Percentiles rank a stretch among this genome's conserved stretches.
These are phyloP conservation scores for Serripes groenlandicus DNA, from an alignment of 2,888 invertebrate genomes.

Conservation along the genomic window DNA sequence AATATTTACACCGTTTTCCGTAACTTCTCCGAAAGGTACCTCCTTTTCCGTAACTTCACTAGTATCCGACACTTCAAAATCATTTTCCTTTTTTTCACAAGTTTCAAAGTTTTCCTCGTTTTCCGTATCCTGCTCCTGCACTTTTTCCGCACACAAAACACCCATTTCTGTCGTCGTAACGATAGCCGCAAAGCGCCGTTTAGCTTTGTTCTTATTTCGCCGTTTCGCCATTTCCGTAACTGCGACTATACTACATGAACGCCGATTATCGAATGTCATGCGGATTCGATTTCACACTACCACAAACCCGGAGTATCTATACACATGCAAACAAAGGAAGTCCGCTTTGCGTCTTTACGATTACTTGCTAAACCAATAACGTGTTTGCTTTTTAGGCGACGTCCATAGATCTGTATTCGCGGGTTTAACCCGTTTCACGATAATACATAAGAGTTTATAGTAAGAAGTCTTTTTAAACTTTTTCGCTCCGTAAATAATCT, in stretches of 20 bases:
- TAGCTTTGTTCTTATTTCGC: constrained; percentile 61
- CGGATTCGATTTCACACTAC: constrained; percentile 65
- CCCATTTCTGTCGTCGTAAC: constrained; percentile 33
- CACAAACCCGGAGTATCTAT: constrained; percentile 52
- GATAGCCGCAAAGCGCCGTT: constrained; percentile 38
- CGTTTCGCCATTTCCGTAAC: constrained; percentile 67
- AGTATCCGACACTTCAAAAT: constrained; percentile 21
- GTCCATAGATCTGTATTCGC: constrained; percentile 10
- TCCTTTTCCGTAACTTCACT: constrained; percentile 44
- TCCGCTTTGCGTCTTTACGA: constrained; percentile 59
- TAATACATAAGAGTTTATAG: no score
- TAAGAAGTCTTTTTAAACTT: no score
- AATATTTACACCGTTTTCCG: constrained; percentile 19
- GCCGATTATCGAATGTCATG: constrained; percentile 65
- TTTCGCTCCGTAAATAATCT: no score
- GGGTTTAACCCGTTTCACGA: not conserved
- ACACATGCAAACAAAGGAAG: constrained; percentile 62
- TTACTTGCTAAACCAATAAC: constrained; percentile 37
- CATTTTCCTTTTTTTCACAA: constrained; percentile 10
- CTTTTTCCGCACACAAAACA: constrained; percentile 33
- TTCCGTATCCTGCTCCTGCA: constrained; percentile 27
- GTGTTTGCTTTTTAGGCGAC: constrained; percentile 26
- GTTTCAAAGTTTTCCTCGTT: constrained; percentile 18
- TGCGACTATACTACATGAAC: constrained; percentile 63
- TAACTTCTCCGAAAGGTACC: constrained; percentile 22